A percentile compares a stretch with the other conserved stretches of the same genome.
These are phyloP conservation scores for Netelia virgata DNA, from an alignment of 2,888 invertebrate genomes.

Conservation along the genomic window DNA sequence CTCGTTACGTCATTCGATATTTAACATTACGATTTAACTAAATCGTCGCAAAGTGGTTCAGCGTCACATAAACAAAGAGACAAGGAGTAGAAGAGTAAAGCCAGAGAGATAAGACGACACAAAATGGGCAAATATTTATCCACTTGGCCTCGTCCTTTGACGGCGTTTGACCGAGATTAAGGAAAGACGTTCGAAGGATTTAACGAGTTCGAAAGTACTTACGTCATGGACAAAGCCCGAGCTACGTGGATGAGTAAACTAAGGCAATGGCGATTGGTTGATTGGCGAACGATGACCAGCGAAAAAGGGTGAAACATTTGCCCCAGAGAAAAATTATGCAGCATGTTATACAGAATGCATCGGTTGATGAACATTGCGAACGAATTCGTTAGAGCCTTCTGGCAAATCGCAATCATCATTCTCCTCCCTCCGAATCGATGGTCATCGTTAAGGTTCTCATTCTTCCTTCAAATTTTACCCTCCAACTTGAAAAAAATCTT, in stretches of 20 bases:
- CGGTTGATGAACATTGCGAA: slow-evolving; percentile 45
- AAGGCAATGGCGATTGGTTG: background rate
- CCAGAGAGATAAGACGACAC: slow-evolving; percentile 1
- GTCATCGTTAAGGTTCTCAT: slow-evolving; percentile 68
- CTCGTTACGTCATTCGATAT: background rate
- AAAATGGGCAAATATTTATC: slow-evolving; percentile 50
- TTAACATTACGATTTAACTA: background rate
- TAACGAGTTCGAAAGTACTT: background rate
- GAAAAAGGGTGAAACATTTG: background rate
- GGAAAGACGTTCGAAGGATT: background rate
- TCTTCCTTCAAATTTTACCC: background rate
- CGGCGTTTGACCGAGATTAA: slow-evolving; percentile 34
- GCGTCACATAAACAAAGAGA: slow-evolving; percentile 13
- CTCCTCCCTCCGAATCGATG: slow-evolving; percentile 44
- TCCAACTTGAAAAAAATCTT: background rate
- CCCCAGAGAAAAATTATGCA: slow-evolving; percentile 29
- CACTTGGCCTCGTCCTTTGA: slow-evolving; percentile 26
- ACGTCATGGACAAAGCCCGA: background rate
- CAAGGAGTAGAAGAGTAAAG: background rate
- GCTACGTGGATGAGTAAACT: slow-evolving; percentile 35
- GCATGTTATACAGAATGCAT: slow-evolving; percentile 23
- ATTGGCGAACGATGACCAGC: slow-evolving; percentile 37
- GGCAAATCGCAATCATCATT: slow-evolving; percentile 52
- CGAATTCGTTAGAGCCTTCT: slow-evolving; percentile 50
- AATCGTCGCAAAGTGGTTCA: background rate